Evolutionary conservation across 1,140 invertebrate genomes (phyloP).

Genomic region (Nebria ingens): DNA sequence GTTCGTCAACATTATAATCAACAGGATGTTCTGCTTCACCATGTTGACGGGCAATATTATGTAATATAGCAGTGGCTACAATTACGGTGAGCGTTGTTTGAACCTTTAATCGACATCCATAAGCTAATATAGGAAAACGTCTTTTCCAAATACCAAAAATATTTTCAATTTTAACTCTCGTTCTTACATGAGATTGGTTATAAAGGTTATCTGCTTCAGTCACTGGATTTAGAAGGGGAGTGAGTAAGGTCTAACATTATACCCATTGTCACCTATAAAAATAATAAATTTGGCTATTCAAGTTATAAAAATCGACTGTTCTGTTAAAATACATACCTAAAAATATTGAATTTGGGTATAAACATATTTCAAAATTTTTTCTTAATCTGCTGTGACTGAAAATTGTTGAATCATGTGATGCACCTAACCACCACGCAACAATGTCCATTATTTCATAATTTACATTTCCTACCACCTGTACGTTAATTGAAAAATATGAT

Average conservation of each 20-base stretch:
- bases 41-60: conserved; percentile 27
- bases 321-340: not conserved
- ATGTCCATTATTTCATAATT: conserved; percentile 23
- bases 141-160: conserved; percentile 26
- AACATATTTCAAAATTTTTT: not conserved
- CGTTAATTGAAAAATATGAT: conserved; percentile 28
- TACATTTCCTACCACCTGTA: conserved; percentile 26
- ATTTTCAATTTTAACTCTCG: conserved; percentile 25
- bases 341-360: not conserved
- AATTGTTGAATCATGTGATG: conserved; percentile 26
- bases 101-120: conserved; percentile 24
- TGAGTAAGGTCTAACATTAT: conserved; percentile 25
- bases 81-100: conserved; percentile 25
- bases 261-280: conserved; percentile 22
- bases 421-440: conserved; percentile 29
- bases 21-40: conserved; percentile 13
- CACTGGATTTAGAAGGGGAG: conserved; percentile 16
- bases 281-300: conserved; percentile 16
- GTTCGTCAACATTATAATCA: not conserved
- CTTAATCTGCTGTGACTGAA: conserved; percentile 18
- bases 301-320: conserved; percentile 12
- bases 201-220: conserved; percentile 19
- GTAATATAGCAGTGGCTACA: conserved; percentile 29
- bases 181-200: conserved; percentile 24
- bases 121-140: conserved; percentile 28